Base-by-base conservation (phyloP, 2,113 vertebrate genomes). In the Centrocercus urophasianus region DNA sequence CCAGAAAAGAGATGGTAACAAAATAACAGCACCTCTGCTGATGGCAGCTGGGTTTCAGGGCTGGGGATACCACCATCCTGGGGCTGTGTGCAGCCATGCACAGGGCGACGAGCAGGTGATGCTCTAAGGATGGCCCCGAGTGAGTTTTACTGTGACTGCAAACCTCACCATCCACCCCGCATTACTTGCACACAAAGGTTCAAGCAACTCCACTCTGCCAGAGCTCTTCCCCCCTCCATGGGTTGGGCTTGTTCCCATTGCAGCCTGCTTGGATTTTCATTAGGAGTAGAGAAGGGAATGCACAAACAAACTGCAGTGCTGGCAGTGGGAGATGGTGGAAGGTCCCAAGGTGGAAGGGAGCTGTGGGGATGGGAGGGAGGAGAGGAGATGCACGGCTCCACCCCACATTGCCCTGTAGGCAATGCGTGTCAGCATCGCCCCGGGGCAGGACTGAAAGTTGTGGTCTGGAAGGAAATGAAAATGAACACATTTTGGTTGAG, bases 401-500 rank as follows among this genome's bases (percentile, higher is more conserved):
- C 27, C 60, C 59, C 38, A 32, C 76, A 28, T 1, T 27, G 60
- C 24, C 66, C 69, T 43, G 47, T 75, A 80, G 34, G 32, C 25
- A 6, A 20, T 42, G 83, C 18, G n/a, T 36, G n/a, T 64, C n/a
- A 2, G 32, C 28, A 38, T 36, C 84, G n/a, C 22, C 28, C 54
- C 59, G 36, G 60, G 2, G 30, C 28, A 60, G 54, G 80, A 83
- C 74, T 57, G 56, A 42, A 81, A 70, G 59, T 24, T 4, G 32
- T 24, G 34, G 25, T n/a, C 69, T 25, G 7, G 77, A 70, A 80
- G 54, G 60, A 76, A 76, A 79, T 19, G 27, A 80, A 77, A 60
- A 52, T 36, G 0, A 21, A 22, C 3, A 32, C 0, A 0, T 81
- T 30, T 50, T 0, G 0, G 34, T 38, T 30, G 19, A 77, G 71